Conservation (phyloP, 1,140 invertebrate genomes). For the Parapsyche elsis region DNA sequence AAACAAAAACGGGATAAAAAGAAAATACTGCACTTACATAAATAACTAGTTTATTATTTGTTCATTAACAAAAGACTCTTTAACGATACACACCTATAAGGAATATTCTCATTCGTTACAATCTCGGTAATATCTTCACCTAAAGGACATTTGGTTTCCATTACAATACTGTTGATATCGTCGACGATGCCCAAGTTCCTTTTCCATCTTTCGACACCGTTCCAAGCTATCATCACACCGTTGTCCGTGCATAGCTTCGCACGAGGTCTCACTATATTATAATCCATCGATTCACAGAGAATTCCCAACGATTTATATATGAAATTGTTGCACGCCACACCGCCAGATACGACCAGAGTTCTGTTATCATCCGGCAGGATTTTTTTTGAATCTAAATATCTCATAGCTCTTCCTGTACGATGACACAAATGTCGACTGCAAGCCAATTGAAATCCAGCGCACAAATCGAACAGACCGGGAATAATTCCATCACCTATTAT, state of each 20-base stretch:
- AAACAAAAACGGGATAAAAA: not conserved
- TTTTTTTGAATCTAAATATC: conserved; percentile 74
- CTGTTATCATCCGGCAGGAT: conserved; percentile 70
- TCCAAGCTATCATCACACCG: conserved; percentile 99
- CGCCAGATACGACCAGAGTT: conserved; percentile 88
- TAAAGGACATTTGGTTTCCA: not conserved
- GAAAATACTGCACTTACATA: too few relatives aligned
- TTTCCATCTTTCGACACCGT: conserved; percentile 81
- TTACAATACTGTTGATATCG: conserved; percentile 12
- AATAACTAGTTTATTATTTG: too few relatives aligned
- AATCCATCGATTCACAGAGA: conserved; percentile 76
- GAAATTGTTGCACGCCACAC: conserved; percentile 93
- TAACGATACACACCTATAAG: conserved; percentile 2
- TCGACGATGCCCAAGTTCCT: conserved; percentile 10
- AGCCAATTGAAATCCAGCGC: conserved; percentile 84
- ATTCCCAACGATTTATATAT: conserved; percentile 76
- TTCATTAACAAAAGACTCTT: not conserved
- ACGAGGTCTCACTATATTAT: conserved; percentile 79
- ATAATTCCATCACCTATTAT: conserved; percentile 77
- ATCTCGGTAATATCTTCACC: conserved; percentile 17
- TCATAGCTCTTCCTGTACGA: conserved; percentile 83
- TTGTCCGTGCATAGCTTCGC: conserved; percentile 95
- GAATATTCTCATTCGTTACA: not conserved
- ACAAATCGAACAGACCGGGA: conserved; percentile 84
- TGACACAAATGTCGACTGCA: conserved; percentile 84